These are phyloP conservation scores for Himalopsyche japonica DNA, from an alignment of 2,888 invertebrate genomes.

Conservation along the genomic window DNA sequence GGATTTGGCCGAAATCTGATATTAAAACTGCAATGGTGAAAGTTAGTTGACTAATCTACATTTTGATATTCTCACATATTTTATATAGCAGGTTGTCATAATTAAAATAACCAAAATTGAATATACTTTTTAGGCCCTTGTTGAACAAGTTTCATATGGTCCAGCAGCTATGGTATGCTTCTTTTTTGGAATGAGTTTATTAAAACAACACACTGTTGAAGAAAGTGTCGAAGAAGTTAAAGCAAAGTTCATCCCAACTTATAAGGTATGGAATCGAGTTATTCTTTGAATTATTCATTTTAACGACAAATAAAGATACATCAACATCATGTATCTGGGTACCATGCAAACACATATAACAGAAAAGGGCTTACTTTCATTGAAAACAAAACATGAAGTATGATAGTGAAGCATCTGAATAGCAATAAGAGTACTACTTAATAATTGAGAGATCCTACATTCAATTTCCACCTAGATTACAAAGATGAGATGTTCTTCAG, in stretches of 20 bases:
- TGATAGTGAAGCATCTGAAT: too few relatives aligned
- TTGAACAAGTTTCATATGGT: constrained; percentile 76
- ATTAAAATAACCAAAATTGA: not conserved
- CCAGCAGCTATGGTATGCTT: constrained; percentile 78
- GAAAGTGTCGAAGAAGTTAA: constrained; percentile 70
- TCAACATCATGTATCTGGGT: too few relatives aligned
- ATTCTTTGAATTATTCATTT: not conserved
- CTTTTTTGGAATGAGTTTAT: constrained; percentile 74
- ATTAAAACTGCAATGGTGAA: constrained; percentile 73
- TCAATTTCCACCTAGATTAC: too few relatives aligned
- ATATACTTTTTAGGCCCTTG: constrained; percentile 61
- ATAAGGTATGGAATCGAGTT: constrained; percentile 59
- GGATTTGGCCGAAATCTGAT: constrained; percentile 74
- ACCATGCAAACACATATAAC: too few relatives aligned
- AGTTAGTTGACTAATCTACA: constrained; percentile 51
- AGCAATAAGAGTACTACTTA: too few relatives aligned
- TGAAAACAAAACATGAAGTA: too few relatives aligned
- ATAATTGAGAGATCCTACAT: too few relatives aligned
- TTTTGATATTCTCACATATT: not conserved
- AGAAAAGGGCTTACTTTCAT: too few relatives aligned
- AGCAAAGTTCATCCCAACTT: constrained; percentile 75
- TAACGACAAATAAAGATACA: too few relatives aligned
- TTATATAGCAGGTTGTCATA: too few relatives aligned
- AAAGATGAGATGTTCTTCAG: too few relatives aligned
- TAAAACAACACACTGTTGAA: constrained; percentile 69